Base-by-base conservation (phyloP, 2,113 vertebrate genomes). In the Hippocampus comes region DNA sequence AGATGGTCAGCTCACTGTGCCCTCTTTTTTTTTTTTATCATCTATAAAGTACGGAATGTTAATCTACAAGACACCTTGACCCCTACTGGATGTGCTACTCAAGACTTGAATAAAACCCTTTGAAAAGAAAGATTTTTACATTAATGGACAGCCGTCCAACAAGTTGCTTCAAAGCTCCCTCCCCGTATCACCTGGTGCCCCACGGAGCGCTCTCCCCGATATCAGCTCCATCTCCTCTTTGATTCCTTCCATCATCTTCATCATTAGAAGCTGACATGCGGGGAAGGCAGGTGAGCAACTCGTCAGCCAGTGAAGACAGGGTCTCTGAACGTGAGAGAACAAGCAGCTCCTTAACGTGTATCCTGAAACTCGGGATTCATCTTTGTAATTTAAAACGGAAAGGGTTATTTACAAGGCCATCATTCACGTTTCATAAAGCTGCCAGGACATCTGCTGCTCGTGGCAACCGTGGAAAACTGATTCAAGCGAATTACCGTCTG, bases 131-230 rank as follows among this genome's bases (percentile, higher is more conserved):
- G 89, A 88, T 88, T 91, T 92, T 91, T 92, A 92, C 91, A 93
- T 93, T 91, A 94, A 92, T 91, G 80, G 90, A 92, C 85, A 82
- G 86, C 86, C 86, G 84, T 91, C 92, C 91, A 87, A 92, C 89
- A 89, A 91, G 90, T 91, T 90, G 84, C 90, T 90, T 93, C 91
- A 93, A 93, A 93, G 90, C 84, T 77, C 68, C 74, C 84, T 87
- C 88, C 82, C 43, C 83, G 88, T 89, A 90, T 90, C 90, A 90
- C 88, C 88, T 78, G 78, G 88, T 79, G 84, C 90, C 93, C 93
- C 84, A 91, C 63, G 72, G 92, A 88, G 91, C 76, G 78, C 82
- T 76, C 63, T 38, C 83, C 87, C 83, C 77, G 66, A 89, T 80
- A 73, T 84, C 83, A 82, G 89, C 84, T 78, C 89, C 81, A 81